Evolutionary conservation across 2,797 vertebrate genomes (phyloP).

Genomic region (Petrocephalus sullivani): DNA sequence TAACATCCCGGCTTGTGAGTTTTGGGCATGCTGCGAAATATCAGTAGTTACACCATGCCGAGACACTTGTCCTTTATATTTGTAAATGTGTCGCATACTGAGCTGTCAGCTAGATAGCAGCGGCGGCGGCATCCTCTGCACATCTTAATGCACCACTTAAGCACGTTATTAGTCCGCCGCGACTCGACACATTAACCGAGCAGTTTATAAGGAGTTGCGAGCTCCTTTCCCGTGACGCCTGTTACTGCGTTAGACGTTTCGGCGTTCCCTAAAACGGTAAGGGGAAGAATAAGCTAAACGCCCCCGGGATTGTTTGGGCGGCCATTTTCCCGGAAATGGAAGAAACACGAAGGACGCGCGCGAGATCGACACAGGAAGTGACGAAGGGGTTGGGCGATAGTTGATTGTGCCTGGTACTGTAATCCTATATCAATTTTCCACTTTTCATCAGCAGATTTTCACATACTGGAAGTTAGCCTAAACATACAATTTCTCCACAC

Average conservation of each 20-base stretch:
- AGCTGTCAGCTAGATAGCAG: not conserved
- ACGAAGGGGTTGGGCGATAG: not conserved
- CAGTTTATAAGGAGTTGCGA: not conserved
- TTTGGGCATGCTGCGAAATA: not conserved
- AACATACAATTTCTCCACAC: not conserved
- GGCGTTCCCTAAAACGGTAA: not conserved
- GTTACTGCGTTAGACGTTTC: not conserved
- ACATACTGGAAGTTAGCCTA: not conserved
- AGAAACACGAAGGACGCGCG: not conserved
- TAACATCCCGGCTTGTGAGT: not conserved
- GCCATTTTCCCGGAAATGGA: constrained; percentile 44
- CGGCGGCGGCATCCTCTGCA: not conserved
- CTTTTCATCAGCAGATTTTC: not conserved
- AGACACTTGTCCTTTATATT: not conserved
- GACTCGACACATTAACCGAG: not conserved
- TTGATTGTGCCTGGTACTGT: not conserved
- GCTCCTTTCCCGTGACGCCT: not conserved
- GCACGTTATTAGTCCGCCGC: not conserved
- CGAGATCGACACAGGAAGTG: not conserved
- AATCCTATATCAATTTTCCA: not conserved
- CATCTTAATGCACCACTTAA: not conserved
- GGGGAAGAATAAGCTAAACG: not conserved
- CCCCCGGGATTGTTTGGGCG: constrained; percentile 39
- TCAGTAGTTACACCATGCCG: not conserved
- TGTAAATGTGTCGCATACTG: not conserved